Base-by-base conservation (phyloP, 2,888 invertebrate species). In the Parascotia fuliginaria region DNA sequence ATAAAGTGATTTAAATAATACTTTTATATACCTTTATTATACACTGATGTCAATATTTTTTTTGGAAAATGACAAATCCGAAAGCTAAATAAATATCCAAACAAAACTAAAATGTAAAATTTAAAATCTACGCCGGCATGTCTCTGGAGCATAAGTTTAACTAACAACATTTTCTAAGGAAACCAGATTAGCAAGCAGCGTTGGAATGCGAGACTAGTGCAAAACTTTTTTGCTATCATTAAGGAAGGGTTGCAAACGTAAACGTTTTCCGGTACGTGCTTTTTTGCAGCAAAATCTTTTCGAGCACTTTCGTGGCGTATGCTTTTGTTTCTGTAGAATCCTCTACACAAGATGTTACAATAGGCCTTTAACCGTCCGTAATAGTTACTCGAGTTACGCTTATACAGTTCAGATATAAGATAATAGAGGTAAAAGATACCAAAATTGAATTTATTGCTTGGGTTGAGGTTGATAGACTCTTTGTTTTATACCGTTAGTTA, bases 241-340 rank as follows among this genome's bases (percentile, higher is more conserved):
- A 55, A 15, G 40, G 37, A 56, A 60, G 65, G 69, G 70, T 55
- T 45, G 63, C 45, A 32, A 46, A 39, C 55, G 43, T 65, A 70
- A 73, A 61, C 62, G 62, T 64, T 72, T 73, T 64, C 65, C 70
- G 60, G 68, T 60, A 51, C 49, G 40, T 46, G 53, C 55, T 60
- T 55, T 65, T 72, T 60, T 59, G 57, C 50, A 37, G 49, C 47
- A 54, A 53, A 61, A 65, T 65, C 68, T 55, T 55, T 60, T 61
- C 52, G 39, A 71, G 57, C 44, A 54, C 31, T 54, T 60, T 55
- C 54, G 38, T 36, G 31, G 49, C 47, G 52, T 42, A 55, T 50
- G 48, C 58, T 42, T 71, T 64, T 69, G 72, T 68, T 68, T 59
- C 58, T 49, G 46, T 6, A 9, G 38, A 33, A 11, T 14, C 12